Evolutionary conservation across 2,113 vertebrate genomes (phyloP).

Genomic region (Microtus pennsylvanicus): DNA sequence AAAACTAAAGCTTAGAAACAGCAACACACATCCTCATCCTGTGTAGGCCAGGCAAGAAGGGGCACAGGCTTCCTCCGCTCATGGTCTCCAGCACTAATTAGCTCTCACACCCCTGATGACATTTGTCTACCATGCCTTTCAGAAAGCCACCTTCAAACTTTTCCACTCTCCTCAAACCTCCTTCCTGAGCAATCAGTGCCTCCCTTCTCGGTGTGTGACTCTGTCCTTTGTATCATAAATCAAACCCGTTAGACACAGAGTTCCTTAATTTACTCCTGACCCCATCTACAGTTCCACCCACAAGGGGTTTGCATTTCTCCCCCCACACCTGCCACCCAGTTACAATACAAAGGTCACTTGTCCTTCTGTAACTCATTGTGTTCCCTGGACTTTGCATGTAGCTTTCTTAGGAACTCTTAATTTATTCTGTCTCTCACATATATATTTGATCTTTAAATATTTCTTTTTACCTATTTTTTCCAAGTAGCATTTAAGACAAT

Average conservation of each 20-base stretch:
- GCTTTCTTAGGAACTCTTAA: slow-evolving; percentile 48
- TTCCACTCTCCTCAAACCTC: not conserved
- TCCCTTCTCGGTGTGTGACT: not conserved
- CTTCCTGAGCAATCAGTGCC: not conserved
- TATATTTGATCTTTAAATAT: slow-evolving; percentile 41
- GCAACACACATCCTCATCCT: not conserved
- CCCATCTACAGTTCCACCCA: not conserved
- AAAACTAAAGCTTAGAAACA: not conserved
- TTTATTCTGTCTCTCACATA: slow-evolving; percentile 22
- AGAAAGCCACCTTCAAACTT: not conserved
- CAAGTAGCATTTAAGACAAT: slow-evolving; percentile 21
- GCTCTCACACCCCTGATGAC: not conserved
- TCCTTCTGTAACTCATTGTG: not conserved
- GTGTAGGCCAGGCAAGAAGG: not conserved
- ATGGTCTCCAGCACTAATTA: not conserved
- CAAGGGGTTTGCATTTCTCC: not conserved
- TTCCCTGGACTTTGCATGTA: not conserved
- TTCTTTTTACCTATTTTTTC: slow-evolving; percentile 26
- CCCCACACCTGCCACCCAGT: not conserved
- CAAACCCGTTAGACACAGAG: not conserved
- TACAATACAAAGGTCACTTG: not conserved
- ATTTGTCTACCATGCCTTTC: not conserved
- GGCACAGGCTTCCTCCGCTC: not conserved
- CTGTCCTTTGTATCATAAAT: not conserved
- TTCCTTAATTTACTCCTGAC: not conserved